These are phyloP conservation scores for Petrocephalus schoutedeni DNA, from an alignment of 2,797 vertebrate species.

Conservation along the genomic window DNA sequence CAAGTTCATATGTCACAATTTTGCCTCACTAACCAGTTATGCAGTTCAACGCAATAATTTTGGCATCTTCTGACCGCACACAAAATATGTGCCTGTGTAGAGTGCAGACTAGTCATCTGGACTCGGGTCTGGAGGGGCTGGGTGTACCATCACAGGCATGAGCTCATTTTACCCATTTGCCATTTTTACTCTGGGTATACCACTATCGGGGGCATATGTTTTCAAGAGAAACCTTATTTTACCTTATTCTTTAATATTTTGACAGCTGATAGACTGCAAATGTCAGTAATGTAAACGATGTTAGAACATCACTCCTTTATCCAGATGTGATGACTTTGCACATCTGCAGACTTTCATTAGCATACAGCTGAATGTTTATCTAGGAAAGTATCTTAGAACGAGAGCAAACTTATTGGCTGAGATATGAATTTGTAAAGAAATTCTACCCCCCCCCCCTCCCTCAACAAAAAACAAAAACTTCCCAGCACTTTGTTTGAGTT, in stretches of 20 bases:
- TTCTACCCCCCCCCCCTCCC: too few relatives aligned
- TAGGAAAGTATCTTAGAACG: background rate
- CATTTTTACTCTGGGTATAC: background rate
- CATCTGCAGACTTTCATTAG: background rate
- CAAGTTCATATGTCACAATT: slow-evolving; percentile 6
- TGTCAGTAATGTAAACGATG: background rate
- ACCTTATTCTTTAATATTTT: background rate
- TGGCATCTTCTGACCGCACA: slow-evolving; percentile 5
- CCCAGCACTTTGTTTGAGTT: too few relatives aligned
- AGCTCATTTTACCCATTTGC: background rate
- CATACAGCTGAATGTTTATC: background rate
- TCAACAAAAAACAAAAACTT: background rate
- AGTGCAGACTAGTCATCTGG: background rate
- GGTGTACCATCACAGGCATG: background rate
- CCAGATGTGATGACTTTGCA: background rate
- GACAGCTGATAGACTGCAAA: background rate
- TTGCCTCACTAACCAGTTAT: slow-evolving; percentile 9
- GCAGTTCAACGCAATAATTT: background rate
- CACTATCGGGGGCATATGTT: background rate
- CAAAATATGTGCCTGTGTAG: slow-evolving; percentile 13
- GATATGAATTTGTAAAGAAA: too few relatives aligned
- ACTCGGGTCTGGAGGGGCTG: background rate
- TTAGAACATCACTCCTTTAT: background rate
- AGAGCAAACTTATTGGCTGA: too few relatives aligned
- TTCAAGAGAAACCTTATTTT: background rate